phyloP scores from a whole-genome alignment of 2,888 invertebrate genomes.

The Lasioglossum calceatum region DNA sequence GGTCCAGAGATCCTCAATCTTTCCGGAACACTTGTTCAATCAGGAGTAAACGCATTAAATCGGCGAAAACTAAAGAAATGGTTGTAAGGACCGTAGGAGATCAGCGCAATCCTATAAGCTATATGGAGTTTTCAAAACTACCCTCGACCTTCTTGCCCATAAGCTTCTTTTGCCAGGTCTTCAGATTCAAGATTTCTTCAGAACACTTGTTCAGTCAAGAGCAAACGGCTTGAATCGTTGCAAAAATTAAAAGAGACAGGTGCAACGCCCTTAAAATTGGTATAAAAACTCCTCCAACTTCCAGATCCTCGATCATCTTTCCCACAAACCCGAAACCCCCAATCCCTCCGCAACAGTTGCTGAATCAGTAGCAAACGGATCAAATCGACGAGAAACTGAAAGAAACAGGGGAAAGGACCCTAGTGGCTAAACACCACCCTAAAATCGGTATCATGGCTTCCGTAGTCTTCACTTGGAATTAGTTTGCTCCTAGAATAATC shows the following conservation, averaged over 20 bases:
- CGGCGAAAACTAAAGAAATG: neutral
- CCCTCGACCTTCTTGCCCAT: neutral
- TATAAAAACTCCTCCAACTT: neutral
- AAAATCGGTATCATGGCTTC: neutral
- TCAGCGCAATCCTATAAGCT: too few species aligned
- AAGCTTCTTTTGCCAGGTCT: neutral
- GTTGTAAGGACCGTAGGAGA: too few species aligned
- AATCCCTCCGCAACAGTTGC: neutral
- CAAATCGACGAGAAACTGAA: too few species aligned
- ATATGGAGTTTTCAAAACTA: neutral
- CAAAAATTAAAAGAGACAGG: neutral
- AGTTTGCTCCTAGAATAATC: neutral
- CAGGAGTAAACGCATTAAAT: neutral
- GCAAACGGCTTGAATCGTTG: neutral
- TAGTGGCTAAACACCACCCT: neutral
- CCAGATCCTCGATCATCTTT: neutral
- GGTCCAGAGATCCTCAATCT: neutral
- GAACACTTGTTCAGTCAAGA: neutral
- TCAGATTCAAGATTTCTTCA: neutral
- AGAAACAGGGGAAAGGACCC: too few species aligned
- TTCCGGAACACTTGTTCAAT: neutral
- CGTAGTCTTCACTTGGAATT: neutral
- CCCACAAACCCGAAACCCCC: too few species aligned
- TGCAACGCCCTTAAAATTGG: neutral
- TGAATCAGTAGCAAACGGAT: too few species aligned